Conservation (phyloP, 2,888 invertebrate species). For the Magallana nippona region DNA sequence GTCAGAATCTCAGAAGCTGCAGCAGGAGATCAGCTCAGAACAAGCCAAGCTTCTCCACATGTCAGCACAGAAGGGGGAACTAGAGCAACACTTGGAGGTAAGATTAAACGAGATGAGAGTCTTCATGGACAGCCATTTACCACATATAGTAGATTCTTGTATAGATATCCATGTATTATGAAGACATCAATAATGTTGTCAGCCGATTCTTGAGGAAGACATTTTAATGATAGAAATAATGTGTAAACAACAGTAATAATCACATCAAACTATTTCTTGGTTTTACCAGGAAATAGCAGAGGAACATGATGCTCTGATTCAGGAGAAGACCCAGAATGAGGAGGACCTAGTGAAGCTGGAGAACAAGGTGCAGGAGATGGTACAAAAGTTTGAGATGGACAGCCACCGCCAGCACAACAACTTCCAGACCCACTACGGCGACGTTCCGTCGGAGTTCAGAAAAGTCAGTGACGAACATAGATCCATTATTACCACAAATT, state of each 20-base stretch:
- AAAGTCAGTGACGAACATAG: conserved; percentile 55
- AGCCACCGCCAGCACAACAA: conserved; percentile 59
- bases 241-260: too few relatives aligned
- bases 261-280: not conserved
- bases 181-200: too few relatives aligned
- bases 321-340: conserved; percentile 65
- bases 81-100: conserved; percentile 68
- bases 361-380: conserved; percentile 67
- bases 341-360: conserved; percentile 69
- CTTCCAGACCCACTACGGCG: conserved; percentile 59
- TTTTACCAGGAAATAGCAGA: conserved; percentile 63
- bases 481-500: too few relatives aligned
- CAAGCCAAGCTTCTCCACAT: conserved; percentile 64
- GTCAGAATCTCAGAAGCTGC: conserved; percentile 59
- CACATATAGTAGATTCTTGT: too few relatives aligned
- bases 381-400: conserved; percentile 69
- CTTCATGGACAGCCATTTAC: too few relatives aligned
- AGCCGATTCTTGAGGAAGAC: too few relatives aligned
- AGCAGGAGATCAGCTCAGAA: conserved; percentile 66
- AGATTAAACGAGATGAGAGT: too few relatives aligned
- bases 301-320: conserved; percentile 64
- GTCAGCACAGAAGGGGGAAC: conserved; percentile 62
- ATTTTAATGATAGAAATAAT: too few relatives aligned
- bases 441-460: conserved; percentile 61
- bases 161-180: too few relatives aligned